A percentile compares a stretch with the other conserved stretches of the same genome.
Evolutionary conservation across 1,140 invertebrate species (phyloP).

Genomic region (Scaptomyza graminum): DNA sequence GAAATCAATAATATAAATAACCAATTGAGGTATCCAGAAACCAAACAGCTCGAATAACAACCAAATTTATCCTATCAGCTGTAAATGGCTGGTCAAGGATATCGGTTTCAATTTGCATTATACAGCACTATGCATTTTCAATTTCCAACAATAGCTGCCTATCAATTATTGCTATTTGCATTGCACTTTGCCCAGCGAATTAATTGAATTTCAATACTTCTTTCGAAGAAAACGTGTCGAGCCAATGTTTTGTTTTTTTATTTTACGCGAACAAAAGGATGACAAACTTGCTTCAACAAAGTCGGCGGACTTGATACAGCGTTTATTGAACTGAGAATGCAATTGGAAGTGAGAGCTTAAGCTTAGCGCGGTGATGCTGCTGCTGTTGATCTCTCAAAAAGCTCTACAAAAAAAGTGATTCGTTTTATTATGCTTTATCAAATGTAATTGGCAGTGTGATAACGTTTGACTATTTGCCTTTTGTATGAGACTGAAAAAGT

Average conservation of each 20-base stretch:
- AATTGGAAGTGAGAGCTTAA: conserved; percentile 9
- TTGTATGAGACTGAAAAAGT: neutral
- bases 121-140: neutral
- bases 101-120: neutral
- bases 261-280: conserved; percentile 26
- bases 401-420: conserved; percentile 1
- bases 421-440: conserved; percentile 29
- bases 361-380: conserved; percentile 3
- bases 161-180: conserved; percentile 20
- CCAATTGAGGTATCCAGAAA: neutral
- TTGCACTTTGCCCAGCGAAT: conserved; percentile 25
- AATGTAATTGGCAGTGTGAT: conserved; percentile 29
- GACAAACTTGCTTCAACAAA: conserved; percentile 26
- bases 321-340: conserved; percentile 44
- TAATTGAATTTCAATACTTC: conserved; percentile 1
- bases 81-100: conserved; percentile 17
- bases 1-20: conserved; percentile 32
- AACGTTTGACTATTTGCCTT: conserved; percentile 12
- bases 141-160: conserved; percentile 8
- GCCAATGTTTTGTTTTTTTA: too few relatives aligned
- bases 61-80: neutral
- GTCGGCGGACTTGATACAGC: conserved; percentile 41
- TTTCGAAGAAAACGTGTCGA: too few relatives aligned
- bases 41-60: neutral
- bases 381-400: conserved; percentile 3